These are phyloP conservation scores for Apodemia mormo DNA, from an alignment of 2,888 invertebrate genomes.

Conservation along the genomic window DNA sequence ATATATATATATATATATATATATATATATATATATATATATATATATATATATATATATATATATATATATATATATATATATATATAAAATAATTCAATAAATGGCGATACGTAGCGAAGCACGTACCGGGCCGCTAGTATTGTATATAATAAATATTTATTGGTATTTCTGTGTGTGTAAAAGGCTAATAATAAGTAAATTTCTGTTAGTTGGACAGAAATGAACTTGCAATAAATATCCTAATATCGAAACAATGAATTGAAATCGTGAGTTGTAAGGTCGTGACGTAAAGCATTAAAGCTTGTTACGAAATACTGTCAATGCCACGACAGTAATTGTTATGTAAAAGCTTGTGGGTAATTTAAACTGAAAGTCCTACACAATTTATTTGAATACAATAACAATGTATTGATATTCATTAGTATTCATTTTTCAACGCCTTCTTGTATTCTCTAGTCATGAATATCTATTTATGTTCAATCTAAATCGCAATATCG, in stretches of 20 bases:
- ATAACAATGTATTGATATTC: not conserved
- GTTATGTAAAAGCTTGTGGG: conserved; percentile 25
- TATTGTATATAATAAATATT: not conserved
- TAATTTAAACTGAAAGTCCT: conserved; percentile 12
- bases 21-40: too few species aligned
- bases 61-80: too few species aligned
- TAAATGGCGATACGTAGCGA: too few species aligned
- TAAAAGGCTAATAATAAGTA: not conserved
- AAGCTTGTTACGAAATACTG: conserved; percentile 56
- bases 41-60: too few species aligned
- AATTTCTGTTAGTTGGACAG: not conserved
- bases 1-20: too few species aligned
- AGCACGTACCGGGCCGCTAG: not conserved
- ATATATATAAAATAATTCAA: too few species aligned
- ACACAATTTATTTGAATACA: conserved; percentile 17
- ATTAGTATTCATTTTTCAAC: conserved; percentile 7
- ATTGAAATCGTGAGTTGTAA: conserved; percentile 39
- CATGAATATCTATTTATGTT: not conserved
- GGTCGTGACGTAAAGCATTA: conserved; percentile 56
- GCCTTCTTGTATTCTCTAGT: conserved; percentile 6
- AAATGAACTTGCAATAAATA: conserved; percentile 22
- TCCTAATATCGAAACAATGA: conserved; percentile 17
- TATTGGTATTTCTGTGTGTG: not conserved
- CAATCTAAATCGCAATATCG: not conserved
- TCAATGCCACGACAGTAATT: conserved; percentile 61